Evolutionary conservation across 2,797 vertebrate genomes (phyloP).

Genomic region (Paramormyrops hopkinsi): DNA sequence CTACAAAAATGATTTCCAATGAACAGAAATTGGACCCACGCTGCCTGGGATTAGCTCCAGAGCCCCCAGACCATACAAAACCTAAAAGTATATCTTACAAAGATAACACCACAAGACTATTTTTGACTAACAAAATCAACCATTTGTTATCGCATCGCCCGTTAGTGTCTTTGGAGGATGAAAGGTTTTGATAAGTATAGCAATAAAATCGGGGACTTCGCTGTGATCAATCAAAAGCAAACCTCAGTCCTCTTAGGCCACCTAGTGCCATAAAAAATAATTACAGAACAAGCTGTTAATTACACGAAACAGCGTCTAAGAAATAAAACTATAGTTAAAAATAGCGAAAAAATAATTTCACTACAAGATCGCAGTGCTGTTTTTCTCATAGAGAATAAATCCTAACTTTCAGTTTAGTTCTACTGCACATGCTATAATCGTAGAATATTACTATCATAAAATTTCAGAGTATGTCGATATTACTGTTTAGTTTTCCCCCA

Average conservation of each 20-base stretch:
- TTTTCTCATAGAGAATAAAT: background rate
- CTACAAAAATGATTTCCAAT: background rate
- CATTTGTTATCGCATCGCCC: background rate
- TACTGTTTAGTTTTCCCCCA: background rate
- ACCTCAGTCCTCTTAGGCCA: background rate
- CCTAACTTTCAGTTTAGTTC: background rate
- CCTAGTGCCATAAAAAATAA: background rate
- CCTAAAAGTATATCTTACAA: background rate
- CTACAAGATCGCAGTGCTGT: background rate
- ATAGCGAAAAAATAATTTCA: background rate
- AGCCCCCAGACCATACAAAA: background rate
- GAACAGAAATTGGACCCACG: background rate
- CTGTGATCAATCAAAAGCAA: background rate
- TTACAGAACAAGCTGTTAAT: background rate
- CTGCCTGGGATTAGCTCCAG: background rate
- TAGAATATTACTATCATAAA: background rate
- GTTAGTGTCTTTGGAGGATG: background rate
- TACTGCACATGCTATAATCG: background rate
- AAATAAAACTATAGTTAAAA: background rate
- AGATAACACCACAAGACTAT: background rate
- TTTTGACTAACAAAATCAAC: background rate
- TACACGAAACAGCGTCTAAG: background rate
- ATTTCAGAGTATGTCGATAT: background rate
- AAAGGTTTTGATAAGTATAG: background rate
- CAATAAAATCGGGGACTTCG: background rate